Conservation (phyloP, 92 coral and sea anemone species). For the Meandrina meandrites region DNA sequence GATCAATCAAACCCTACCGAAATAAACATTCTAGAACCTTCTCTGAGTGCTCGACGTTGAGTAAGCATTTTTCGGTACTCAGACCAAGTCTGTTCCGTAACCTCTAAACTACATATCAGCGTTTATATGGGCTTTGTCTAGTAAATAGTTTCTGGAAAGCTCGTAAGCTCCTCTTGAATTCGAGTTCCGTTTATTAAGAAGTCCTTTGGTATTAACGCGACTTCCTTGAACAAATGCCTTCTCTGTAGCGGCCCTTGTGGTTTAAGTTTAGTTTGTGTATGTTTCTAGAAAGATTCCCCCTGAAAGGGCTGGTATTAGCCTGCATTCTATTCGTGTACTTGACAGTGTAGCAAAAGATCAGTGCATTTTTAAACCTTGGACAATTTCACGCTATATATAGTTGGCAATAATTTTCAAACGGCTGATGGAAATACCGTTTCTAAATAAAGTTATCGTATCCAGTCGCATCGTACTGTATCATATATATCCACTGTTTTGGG, state of each 20-base stretch:
- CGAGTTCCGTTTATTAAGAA: slow-evolving; percentile 1
- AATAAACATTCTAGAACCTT: neutral
- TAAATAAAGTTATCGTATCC: too few relatives aligned
- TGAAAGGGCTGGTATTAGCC: neutral
- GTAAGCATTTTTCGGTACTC: neutral
- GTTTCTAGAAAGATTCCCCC: slow-evolving; percentile 1
- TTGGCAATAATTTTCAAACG: too few relatives aligned
- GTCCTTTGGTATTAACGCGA: neutral
- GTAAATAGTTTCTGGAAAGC: slow-evolving; percentile 14
- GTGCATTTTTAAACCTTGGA: neutral
- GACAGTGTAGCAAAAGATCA: neutral
- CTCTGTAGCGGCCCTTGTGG: slow-evolving; percentile 3
- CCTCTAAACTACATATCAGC: neutral
- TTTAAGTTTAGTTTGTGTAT: neutral
- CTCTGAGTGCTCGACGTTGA: neutral
- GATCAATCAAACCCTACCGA: neutral
- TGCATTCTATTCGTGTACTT: neutral
- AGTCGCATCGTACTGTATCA: too few relatives aligned
- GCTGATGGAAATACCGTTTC: too few relatives aligned
- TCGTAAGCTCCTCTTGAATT: neutral
- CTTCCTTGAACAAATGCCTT: neutral
- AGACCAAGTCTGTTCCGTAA: neutral
- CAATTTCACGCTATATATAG: neutral
- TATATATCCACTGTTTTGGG: neutral
- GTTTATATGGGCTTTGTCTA: neutral